Conservation (phyloP, 2,797 vertebrate species). For the Decapterus maruadsi region DNA sequence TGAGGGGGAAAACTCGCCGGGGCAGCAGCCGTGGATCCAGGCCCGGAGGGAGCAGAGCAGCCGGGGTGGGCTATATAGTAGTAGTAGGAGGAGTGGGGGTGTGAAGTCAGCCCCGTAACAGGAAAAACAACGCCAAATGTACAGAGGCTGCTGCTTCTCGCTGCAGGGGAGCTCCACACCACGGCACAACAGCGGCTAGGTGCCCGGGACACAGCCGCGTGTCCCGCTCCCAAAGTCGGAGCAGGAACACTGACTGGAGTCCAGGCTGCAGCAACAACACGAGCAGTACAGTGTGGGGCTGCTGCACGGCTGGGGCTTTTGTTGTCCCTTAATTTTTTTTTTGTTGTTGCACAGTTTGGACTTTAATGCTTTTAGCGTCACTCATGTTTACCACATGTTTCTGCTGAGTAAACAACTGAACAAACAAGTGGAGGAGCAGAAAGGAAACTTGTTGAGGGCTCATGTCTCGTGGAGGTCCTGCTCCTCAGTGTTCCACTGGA, state of each 20-base stretch:
- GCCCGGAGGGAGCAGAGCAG: conserved; percentile 28
- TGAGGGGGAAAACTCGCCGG: conserved; percentile 28
- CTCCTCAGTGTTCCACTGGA: not conserved
- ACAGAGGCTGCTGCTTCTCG: too few species aligned
- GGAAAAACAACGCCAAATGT: too few species aligned
- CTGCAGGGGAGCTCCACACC: too few species aligned
- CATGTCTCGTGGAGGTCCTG: not conserved
- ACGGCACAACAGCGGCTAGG: conserved; percentile 2
- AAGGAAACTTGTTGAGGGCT: not conserved
- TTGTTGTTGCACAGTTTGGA: conserved; percentile 18
- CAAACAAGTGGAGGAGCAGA: conserved; percentile 3
- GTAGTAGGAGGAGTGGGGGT: conserved; percentile 3
- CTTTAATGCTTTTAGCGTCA: not conserved
- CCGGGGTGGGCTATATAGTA: conserved; percentile 16
- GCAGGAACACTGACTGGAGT: conserved; percentile 15
- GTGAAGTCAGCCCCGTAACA: conserved; percentile 9
- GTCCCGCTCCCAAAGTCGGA: conserved; percentile 16
- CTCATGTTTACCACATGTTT: conserved; percentile 20
- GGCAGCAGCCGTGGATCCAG: conserved; percentile 36
- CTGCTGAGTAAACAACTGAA: conserved; percentile 16
- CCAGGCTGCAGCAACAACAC: conserved; percentile 7
- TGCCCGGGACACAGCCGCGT: conserved; percentile 27
- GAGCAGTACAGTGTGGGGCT: conserved; percentile 21
- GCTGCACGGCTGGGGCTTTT: conserved; percentile 15
- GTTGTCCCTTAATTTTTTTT: conserved; percentile 4